Percentiles rank a stretch among this genome's conserved stretches.
Evolutionary conservation across 1,140 invertebrate species (phyloP).

Genomic region (Drosophila saltans): DNA sequence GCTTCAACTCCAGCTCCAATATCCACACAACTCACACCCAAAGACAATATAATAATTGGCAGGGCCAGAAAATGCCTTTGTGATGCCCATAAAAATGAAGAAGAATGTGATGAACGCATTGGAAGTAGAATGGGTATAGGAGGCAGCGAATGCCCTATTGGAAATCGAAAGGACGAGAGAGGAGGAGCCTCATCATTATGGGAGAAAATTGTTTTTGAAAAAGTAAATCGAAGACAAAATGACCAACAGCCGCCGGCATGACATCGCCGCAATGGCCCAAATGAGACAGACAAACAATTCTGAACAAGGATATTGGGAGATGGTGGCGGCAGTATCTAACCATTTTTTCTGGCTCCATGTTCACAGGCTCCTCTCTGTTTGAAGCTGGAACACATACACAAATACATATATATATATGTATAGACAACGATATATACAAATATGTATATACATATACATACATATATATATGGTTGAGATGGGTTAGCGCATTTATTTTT

Average conservation of each 20-base stretch:
- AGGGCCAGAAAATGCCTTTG: conserved; percentile 56
- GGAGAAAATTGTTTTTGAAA: conserved; percentile 70
- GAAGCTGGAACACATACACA: background rate
- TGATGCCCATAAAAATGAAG: conserved; percentile 49
- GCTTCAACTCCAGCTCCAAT: background rate
- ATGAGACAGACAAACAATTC: conserved; percentile 57
- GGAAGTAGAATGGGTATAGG: background rate
- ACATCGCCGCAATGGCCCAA: conserved; percentile 54
- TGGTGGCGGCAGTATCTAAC: conserved; percentile 1
- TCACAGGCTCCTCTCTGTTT: background rate
- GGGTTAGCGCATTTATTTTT: conserved; percentile 72
- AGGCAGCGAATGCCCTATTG: background rate
- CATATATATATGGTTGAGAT: conserved; percentile 20
- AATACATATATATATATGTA: background rate
- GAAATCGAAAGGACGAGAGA: background rate
- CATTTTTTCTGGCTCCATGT: conserved; percentile 13
- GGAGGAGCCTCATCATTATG: conserved; percentile 60
- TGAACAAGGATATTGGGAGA: background rate
- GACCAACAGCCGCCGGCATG: conserved; percentile 61
- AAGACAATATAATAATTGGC: conserved; percentile 69
- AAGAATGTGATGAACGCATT: conserved; percentile 40
- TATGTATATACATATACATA: background rate
- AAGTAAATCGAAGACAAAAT: conserved; percentile 71
- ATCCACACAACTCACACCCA: conserved; percentile 20
- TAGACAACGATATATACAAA: background rate